These are phyloP conservation scores for Eulemur coronatus DNA, from an alignment of 2,797 vertebrate species.

Conservation along the genomic window DNA sequence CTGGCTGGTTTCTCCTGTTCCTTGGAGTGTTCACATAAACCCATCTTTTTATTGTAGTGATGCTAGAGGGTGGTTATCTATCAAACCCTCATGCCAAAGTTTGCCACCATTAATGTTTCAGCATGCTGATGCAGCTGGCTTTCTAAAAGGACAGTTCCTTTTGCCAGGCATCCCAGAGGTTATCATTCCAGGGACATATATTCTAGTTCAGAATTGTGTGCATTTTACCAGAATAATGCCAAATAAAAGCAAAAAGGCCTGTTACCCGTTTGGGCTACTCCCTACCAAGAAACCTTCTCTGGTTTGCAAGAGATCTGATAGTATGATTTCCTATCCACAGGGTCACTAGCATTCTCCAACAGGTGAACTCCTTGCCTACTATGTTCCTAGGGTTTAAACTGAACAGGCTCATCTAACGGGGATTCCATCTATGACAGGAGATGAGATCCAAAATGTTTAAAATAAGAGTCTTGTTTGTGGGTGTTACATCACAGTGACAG, in stretches of 20 bases:
- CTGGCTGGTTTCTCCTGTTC: conserved; percentile 31
- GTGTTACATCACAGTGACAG: background rate
- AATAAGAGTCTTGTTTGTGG: background rate
- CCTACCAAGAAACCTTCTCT: conserved; percentile 6
- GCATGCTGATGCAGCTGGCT: conserved; percentile 63
- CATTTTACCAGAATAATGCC: conserved; percentile 33
- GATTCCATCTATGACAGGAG: background rate
- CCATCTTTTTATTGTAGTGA: conserved; percentile 47
- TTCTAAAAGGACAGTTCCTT: conserved; percentile 59
- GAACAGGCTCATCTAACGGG: background rate
- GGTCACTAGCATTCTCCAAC: background rate
- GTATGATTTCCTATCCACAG: background rate
- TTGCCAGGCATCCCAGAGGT: conserved; percentile 61
- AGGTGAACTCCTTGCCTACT: background rate
- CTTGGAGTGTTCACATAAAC: conserved; percentile 49
- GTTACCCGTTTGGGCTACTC: background rate
- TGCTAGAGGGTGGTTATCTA: conserved; percentile 46
- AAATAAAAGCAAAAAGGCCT: conserved; percentile 36
- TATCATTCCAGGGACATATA: conserved; percentile 41
- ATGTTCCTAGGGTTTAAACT: background rate
- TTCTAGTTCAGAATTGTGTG: conserved; percentile 34
- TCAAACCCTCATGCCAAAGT: conserved; percentile 53
- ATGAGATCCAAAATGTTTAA: background rate
- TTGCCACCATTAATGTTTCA: conserved; percentile 73
- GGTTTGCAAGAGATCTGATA: background rate